Percentiles rank a stretch among this genome's conserved stretches.
Conservation (phyloP, 2,797 vertebrate species). For the Sphaeramia orbicularis region DNA sequence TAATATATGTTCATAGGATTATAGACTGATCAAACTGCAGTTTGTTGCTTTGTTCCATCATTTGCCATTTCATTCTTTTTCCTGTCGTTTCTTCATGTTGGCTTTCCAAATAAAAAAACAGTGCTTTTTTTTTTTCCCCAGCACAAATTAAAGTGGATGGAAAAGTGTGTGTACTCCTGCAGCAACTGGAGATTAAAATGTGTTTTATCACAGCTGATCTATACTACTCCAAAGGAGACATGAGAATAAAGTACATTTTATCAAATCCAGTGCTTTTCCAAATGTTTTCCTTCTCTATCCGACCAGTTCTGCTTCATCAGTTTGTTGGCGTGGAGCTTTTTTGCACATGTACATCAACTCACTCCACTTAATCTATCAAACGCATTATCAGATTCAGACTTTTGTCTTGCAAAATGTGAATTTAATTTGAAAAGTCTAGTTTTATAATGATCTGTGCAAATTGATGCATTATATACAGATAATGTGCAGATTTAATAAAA, state of each 20-base stretch:
- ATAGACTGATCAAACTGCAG: slow-evolving; percentile 32
- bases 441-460: slow-evolving; percentile 83
- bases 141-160: slow-evolving; percentile 26
- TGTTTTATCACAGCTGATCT: slow-evolving; percentile 53
- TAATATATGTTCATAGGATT: slow-evolving; percentile 60
- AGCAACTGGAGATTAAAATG: slow-evolving; percentile 45
- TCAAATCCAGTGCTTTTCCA: slow-evolving; percentile 25
- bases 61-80: not conserved
- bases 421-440: slow-evolving; percentile 79
- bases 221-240: slow-evolving; percentile 39
- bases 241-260: slow-evolving; percentile 48
- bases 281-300: slow-evolving; percentile 24
- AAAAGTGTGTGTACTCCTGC: slow-evolving; percentile 23
- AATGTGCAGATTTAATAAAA: slow-evolving; percentile 82
- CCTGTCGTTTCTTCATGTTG: slow-evolving; percentile 10
- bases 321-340: slow-evolving; percentile 6
- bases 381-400: slow-evolving; percentile 10
- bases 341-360: slow-evolving; percentile 10
- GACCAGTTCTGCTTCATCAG: not conserved
- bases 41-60: slow-evolving; percentile 19
- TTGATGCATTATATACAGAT: slow-evolving; percentile 72
- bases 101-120: slow-evolving; percentile 4
- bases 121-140: slow-evolving; percentile 8
- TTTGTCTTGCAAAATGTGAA: slow-evolving; percentile 79
- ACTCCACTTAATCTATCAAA: slow-evolving; percentile 1